Base-by-base conservation (phyloP, 1,140 invertebrate species). In the Trachymyrmex cornetzi region DNA sequence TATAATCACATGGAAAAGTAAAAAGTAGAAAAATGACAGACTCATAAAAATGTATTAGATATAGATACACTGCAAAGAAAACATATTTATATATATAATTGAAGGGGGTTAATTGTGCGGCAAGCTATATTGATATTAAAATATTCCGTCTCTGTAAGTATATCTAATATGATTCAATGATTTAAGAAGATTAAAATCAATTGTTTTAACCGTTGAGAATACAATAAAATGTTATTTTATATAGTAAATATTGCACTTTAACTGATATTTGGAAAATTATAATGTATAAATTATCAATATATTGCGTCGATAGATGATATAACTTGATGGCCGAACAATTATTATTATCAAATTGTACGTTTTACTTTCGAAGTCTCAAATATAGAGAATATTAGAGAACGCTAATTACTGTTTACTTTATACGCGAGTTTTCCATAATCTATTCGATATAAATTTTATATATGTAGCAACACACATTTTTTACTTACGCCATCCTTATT, bases 361-460 rank as follows among this genome's bases (percentile, higher is more conserved):
- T 74, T 85, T 85, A 85, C 82, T 85, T 85, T 85, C 82, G 66
- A 77, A 67, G 38, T 79, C 50, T 30, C 44, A n/a, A 59, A 87
- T 82, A 38, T 50, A 57, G 14, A 67, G 38, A 71, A 77, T 87
- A 66, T 87, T 72, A 77, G 85, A 90, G 81, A 89, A 74, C 27
- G 24, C 34, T 63, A 80, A 75, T 57, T 12, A 74, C 71, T 44
- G 66, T 63, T 50, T 82, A 88, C 19, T 59, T 80, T 86, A 82
- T 87, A 74, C 77, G 57, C 55, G 64, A 1, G 4, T 80, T 67
- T 44, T 19, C 6, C 67, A 48, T 30, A 63, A 50, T 77, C 44
- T 87, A 79, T 88, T 57, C 55, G 16, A 81, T 87, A 87, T 67
- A 66, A 89, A 91, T 91, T 59, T 81, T 50, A 72, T 88, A 90